These are phyloP conservation scores for honey bee (Apis mellifera) DNA, from an alignment of 1,140 invertebrate species.

Conservation along the genomic window DNA sequence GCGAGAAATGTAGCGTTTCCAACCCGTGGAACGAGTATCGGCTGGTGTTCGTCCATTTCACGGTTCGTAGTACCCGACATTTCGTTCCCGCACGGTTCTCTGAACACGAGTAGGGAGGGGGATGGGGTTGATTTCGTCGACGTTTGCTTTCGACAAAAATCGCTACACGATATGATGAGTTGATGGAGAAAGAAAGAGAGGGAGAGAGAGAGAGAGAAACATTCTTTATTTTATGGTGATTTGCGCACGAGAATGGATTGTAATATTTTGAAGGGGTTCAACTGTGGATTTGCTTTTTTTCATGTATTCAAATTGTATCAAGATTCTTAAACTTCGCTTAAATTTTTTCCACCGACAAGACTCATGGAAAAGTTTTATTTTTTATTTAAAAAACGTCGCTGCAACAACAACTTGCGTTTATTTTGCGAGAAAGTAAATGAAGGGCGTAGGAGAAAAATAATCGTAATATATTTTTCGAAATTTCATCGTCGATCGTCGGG, in stretches of 20 bases:
- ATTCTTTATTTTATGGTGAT: constrained; percentile 22
- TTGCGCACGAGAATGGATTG: background rate
- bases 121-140: background rate
- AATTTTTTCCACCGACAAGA: no score
- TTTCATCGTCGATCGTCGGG: background rate
- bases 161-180: background rate
- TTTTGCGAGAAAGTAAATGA: no score
- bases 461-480: background rate
- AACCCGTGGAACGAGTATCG: constrained; percentile 27
- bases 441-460: no score
- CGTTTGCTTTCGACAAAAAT: constrained; percentile 33
- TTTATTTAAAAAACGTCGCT: no score
- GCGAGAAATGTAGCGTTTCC: constrained; percentile 6
- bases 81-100: constrained; percentile 15
- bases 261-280: background rate
- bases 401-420: no score
- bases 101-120: background rate
- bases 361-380: no score
- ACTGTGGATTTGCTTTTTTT: background rate
- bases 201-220: background rate
- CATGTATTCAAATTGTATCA: no score
- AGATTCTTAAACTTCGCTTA: no score
- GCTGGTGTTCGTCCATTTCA: constrained; percentile 52
- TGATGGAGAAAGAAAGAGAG: background rate
- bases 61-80: constrained; percentile 22